Evolutionary conservation across 2,797 vertebrate species (phyloP).

Genomic region (Dipus sagitta): DNA sequence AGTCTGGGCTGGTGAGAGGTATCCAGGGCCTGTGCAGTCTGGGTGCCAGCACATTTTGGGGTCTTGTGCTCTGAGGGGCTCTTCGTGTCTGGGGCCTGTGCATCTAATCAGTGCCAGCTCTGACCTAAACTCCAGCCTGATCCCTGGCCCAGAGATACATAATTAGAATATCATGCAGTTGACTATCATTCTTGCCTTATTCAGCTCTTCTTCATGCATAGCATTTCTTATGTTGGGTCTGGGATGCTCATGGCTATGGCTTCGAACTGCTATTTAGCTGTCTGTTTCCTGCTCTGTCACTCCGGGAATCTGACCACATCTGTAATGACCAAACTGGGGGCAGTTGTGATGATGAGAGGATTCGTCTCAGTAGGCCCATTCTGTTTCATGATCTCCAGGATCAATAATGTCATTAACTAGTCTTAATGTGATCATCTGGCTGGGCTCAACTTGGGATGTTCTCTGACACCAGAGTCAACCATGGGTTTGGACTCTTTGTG

Average conservation of each 20-base stretch:
- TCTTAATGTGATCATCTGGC: constrained; percentile 88
- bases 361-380: constrained; percentile 79
- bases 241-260: constrained; percentile 89
- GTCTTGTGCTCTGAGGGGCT: too few relatives aligned
- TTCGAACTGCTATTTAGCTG: constrained; percentile 88
- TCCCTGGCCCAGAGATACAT: too few relatives aligned
- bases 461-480: constrained; percentile 81
- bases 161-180: constrained; percentile 68
- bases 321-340: constrained; percentile 81
- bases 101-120: too few relatives aligned
- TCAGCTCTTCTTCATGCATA: constrained; percentile 89
- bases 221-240: constrained; percentile 87
- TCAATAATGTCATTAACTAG: constrained; percentile 78
- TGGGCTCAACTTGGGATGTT: constrained; percentile 86
- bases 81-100: too few relatives aligned
- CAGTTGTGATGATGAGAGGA: constrained; percentile 78
- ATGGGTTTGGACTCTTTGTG: constrained; percentile 82
- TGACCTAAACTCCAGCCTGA: too few relatives aligned
- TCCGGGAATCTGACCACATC: constrained; percentile 84
- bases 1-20: too few relatives aligned
- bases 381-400: constrained; percentile 82
- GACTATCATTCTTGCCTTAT: constrained; percentile 86
- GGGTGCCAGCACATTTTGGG: too few relatives aligned
- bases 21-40: too few relatives aligned
- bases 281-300: constrained; percentile 87